Evolutionary conservation across 1,140 invertebrate genomes (phyloP), one percentile per base, ranked within the genome.

Genomic region (Drosophila pseudoobscura): DNA sequence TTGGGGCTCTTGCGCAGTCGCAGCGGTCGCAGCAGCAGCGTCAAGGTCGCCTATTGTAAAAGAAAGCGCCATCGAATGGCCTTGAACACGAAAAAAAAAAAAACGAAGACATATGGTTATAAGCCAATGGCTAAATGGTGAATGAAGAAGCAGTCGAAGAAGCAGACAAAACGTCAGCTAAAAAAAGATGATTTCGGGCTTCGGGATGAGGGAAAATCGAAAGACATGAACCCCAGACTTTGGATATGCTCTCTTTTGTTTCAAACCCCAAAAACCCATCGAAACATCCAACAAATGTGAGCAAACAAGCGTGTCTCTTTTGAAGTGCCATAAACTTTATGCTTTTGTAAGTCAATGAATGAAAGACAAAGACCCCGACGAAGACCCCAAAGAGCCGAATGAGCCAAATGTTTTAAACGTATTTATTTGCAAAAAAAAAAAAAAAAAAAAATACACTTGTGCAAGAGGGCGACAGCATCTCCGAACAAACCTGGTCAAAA

Each of bases 1-100:
- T 39, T 39, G 35, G 35, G 22, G 71, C 75, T 72, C 78, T 82
- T 82, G 74, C 79, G 79, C 75, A 79, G 80, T 68, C 72, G 75
- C 47, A 35, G 46, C 54, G 20, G 66, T 60, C 58, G 66, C 60
- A 66, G 74, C 46, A 43, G 47, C 66, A 31, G 73, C 78, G 50
- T 88, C 83, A 88, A 88, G 83, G 83, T 88, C 83, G 83, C 68
- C 83, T 88, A 89, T 88, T 88, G 79, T 88, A 89, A 88, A 88
- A 88, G 83, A 88, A 88, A 88, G 83, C 83, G 83, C 64, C 79
- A 88, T 53, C 70, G 83, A 56, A 44, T 74, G 82, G 82, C 82
- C 82, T 87, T 87, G 83, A 88, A 88, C 82, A 85, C 78, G 68
- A 84, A 26, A 26, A 26, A 26, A 26, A 26, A 15, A 24, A 24